Evolutionary conservation across 2,797 vertebrate genomes (phyloP), one percentile per base, ranked within the genome.

Genomic region (Sebastes vulpes): DNA sequence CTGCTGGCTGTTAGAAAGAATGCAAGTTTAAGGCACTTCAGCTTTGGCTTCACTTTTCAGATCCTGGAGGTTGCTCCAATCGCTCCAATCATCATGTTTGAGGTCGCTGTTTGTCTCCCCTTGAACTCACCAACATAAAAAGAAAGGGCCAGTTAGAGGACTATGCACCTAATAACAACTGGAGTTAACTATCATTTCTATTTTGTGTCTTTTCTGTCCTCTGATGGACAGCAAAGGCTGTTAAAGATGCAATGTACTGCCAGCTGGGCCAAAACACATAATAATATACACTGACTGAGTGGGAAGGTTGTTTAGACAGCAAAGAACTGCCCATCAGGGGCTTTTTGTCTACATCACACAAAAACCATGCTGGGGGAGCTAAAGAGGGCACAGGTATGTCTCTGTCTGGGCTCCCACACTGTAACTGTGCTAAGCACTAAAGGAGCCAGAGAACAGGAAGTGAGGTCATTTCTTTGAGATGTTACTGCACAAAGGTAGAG

Each of bases 241-340:
- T 56, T 7, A 59, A 26, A 23, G 20, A 25, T 56, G n/a, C 46
- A 26, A 53, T 46, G 21, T 25, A 6, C 12, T 65, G 10, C 60
- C 58, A 75, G 10, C 68, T 57, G 54, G 46, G 53, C 18, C 10
- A 70, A 60, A 31, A 77, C 61, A 16, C 38, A 48, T 50, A 42
- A 7, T 48, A 48, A 48, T 48, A 9, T 48, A 14, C 9, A 2
- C 21, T 32, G 42, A 31, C 18, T 70, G 54, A 14, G 23, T 29
- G 25, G 61, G 65, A 61, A 69, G 32, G 20, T 60, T 68, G 61
- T 82, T 72, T 11, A 53, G 68, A 77, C 11, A 58, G 46, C 23
- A 68, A 18, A 74, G 20, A 48, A 63, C 58, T 65, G 69, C n/a
- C 64, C 52, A 26, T 25, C 9, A n/a, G 18, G 46, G 18, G 18